Base-by-base conservation (phyloP, 2,888 invertebrate species). In the Spilosoma lubricipeda region DNA sequence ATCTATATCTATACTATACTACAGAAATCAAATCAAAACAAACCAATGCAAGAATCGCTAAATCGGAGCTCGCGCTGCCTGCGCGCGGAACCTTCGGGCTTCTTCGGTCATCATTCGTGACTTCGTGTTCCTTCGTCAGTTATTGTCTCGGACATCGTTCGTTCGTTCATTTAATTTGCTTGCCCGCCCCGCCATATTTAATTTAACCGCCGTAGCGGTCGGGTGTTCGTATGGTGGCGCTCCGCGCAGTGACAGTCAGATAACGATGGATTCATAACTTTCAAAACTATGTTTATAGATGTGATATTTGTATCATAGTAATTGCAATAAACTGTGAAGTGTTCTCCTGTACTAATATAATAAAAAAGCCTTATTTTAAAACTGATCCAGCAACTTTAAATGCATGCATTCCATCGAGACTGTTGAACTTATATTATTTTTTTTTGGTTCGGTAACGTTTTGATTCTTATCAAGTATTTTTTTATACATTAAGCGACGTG, bases 391-490 rank as follows among this genome's bases (percentile, higher is more conserved):
- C 89, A 86, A 89, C 89, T 93, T 91, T 91, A 94, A 94, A 94
- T 94, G 93, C 93, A 93, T 90, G 93, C 95, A 95, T 95, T 95
- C 95, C 95, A 90, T 77, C 79, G 90, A 93, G 95, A 92, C 92
- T 95, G 91, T 95, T 95, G 95, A 95, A 95, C 95, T 93, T 93
- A 85, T 86, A 85, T 86, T n/a, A 68, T 80, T 88, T 90, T 92
- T 93, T 93, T 93, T 91, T 85, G 52, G 84, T 90, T 89, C 88
- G 87, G 90, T 92, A 90, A 89, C 91, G 88, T 93, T 94, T 93
- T 90, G 90, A 93, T 93, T 91, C 86, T 91, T 93, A 93, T 93
- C 91, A 90, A 90, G 89, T 85, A 86, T 88, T 87, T 89, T 90
- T 89, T 88, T 88, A 88, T 85, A 88, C 82, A 80, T 85, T 84